Evolutionary conservation across 2,113 vertebrate genomes (phyloP).

Genomic region (Ciconia stormi): DNA sequence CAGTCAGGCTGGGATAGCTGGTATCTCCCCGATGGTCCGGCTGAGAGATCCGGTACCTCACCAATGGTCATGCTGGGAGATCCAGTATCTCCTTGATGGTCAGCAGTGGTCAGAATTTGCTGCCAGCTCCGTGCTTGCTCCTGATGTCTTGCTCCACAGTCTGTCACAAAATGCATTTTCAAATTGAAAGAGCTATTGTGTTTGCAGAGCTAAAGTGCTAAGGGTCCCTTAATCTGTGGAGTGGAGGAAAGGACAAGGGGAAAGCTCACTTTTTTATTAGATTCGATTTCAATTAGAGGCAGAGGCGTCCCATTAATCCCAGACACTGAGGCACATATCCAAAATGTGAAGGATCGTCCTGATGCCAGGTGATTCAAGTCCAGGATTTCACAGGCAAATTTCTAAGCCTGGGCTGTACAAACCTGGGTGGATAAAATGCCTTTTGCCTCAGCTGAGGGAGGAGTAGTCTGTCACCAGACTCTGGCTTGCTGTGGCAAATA

Average conservation of each 20-base stretch:
- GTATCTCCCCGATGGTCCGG: background rate
- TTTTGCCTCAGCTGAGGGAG: background rate
- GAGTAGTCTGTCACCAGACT: background rate
- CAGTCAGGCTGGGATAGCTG: background rate
- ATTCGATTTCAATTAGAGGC: background rate
- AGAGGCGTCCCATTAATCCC: background rate
- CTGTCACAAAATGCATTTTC: background rate
- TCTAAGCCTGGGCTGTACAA: background rate
- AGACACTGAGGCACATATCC: accelerated
- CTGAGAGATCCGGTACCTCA: background rate
- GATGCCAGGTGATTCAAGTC: background rate
- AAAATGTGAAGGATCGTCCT: background rate
- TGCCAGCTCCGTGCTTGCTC: background rate
- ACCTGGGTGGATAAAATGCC: background rate
- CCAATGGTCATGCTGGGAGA: background rate
- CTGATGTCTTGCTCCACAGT: accelerated
- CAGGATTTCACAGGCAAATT: background rate
- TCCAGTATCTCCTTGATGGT: no score
- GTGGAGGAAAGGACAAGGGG: background rate
- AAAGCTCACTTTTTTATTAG: background rate
- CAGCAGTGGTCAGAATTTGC: background rate
- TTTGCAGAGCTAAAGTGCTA: background rate
- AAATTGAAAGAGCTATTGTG: background rate
- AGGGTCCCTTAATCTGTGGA: background rate
- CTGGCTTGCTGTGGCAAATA: background rate